phyloP scores from a whole-genome alignment of 2,113 vertebrate genomes.

The Brachionichthys hirsutus region DNA sequence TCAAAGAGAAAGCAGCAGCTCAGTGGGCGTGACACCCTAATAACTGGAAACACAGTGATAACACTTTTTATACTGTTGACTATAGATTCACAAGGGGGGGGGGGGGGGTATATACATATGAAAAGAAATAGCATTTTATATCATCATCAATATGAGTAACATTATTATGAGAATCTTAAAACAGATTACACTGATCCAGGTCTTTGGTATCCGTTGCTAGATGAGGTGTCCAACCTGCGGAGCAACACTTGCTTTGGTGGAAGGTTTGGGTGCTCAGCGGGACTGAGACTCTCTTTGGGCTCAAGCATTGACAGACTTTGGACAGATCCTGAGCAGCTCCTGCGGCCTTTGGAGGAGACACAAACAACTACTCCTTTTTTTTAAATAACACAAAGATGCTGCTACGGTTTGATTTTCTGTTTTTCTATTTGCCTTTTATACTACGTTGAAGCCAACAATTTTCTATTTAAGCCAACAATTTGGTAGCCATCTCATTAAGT shows the following conservation, averaged over 20 bases:
- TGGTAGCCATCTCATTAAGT: background rate
- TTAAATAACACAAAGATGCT: constrained; percentile 20
- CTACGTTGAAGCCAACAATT: background rate
- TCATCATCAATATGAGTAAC: no score
- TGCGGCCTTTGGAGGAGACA: constrained; percentile 76
- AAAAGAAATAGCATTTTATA: no score
- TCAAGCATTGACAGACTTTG: constrained; percentile 84
- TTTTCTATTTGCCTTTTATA: no score
- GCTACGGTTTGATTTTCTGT: background rate
- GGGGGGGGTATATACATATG: no score
- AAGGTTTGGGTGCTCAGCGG: constrained; percentile 78
- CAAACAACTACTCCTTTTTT: constrained; percentile 1
- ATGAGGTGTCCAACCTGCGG: constrained; percentile 77
- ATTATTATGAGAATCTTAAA: background rate
- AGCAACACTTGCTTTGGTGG: constrained; percentile 83
- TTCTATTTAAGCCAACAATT: background rate
- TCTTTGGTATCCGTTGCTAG: constrained; percentile 89
- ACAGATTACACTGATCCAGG: constrained; percentile 88
- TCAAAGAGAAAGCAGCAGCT: background rate
- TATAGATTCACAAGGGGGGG: no score
- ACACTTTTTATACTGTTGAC: no score
- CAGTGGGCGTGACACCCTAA: background rate
- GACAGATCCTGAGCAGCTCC: constrained; percentile 83
- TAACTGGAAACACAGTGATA: no score
- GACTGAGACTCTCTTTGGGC: constrained; percentile 76